Evolutionary conservation across 2,888 invertebrate genomes (phyloP).

Genomic region (Adelphocoris suturalis): DNA sequence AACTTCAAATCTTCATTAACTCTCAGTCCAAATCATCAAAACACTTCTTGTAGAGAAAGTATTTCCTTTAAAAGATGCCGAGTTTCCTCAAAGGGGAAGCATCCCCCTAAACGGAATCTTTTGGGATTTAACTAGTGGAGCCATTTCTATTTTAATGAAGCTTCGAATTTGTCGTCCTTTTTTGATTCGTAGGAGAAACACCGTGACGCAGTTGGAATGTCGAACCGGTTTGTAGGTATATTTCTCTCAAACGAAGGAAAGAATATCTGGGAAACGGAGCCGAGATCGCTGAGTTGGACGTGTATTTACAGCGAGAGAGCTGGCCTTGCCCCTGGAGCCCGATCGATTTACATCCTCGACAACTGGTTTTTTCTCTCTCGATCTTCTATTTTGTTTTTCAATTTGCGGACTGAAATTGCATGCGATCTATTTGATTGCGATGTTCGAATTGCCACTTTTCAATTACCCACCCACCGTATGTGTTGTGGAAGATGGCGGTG

Average conservation of each 20-base stretch:
- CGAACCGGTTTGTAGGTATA: background rate
- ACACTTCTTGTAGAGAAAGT: too few species aligned
- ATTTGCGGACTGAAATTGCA: background rate
- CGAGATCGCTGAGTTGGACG: background rate
- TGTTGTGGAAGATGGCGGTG: too few species aligned
- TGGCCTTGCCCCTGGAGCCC: constrained; percentile 10
- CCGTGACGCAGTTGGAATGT: background rate
- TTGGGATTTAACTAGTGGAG: background rate
- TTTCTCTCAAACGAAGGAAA: background rate
- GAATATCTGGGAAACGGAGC: background rate
- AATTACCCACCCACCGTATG: too few species aligned
- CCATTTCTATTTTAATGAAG: background rate
- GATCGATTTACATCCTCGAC: constrained; percentile 10
- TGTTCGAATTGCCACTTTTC: background rate
- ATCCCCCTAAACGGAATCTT: background rate
- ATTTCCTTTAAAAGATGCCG: too few species aligned
- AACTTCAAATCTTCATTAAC: too few species aligned
- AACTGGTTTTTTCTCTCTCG: background rate
- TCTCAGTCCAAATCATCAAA: too few species aligned
- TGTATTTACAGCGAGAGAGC: background rate
- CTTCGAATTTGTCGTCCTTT: background rate
- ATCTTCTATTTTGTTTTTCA: background rate
- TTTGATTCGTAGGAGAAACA: background rate
- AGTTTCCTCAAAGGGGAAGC: too few species aligned
- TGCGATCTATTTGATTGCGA: background rate